A percentile compares a stretch with the other conserved stretches of the same genome.
Conservation (phyloP, 35 echinoderm and acorn worm genomes). For the Lytechinus pictus region DNA sequence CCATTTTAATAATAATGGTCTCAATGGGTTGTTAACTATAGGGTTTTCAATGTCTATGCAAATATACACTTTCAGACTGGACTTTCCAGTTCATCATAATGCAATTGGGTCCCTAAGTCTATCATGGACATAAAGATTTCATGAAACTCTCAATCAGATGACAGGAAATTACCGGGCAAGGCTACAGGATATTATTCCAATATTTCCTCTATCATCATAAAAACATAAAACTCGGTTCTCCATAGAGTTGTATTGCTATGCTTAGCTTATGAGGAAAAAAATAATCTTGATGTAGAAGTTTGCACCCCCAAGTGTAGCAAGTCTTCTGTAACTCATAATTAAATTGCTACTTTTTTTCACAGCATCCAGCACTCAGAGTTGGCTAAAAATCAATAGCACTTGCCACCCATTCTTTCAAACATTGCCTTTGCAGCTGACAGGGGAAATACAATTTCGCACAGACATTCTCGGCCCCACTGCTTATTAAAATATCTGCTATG, state of each 20-base stretch:
- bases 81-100: too few relatives aligned
- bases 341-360: background rate
- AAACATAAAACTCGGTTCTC: background rate
- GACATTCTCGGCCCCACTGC: background rate
- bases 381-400: background rate
- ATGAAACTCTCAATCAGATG: background rate
- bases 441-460: slow-evolving; percentile 10
- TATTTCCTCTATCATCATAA: background rate
- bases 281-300: background rate
- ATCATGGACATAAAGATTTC: background rate
- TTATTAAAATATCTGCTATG: background rate
- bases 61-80: too few relatives aligned
- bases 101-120: background rate
- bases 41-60: too few relatives aligned
- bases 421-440: slow-evolving; percentile 9
- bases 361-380: background rate
- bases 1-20: too few relatives aligned
- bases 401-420: slow-evolving; percentile 17
- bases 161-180: background rate
- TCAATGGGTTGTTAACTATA: too few relatives aligned
- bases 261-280: background rate
- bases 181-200: background rate
- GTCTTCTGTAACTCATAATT: slow-evolving; percentile 5
- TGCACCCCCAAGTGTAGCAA: background rate
- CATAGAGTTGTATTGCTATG: background rate